Base-by-base conservation (phyloP, 2,888 invertebrate genomes). In the Scaeva pyrastri region DNA sequence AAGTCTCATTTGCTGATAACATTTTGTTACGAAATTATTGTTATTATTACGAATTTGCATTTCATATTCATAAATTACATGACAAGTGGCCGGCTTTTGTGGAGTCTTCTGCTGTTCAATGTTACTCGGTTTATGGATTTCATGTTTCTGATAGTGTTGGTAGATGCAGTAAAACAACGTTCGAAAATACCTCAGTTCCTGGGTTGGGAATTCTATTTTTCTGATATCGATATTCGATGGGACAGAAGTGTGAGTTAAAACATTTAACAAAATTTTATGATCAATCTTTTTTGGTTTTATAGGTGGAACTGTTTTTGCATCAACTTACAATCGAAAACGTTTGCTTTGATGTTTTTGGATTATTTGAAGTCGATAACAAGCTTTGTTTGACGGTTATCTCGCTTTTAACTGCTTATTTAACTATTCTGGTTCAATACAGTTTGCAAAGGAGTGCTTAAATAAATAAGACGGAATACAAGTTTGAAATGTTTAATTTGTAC, bases 391-490 rank as follows among this genome's bases (percentile, higher is more conserved):
- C 26, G 2, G 5, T 45, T 3, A 1, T 64, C 45, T 64, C 64
- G 0, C 6, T n/a, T 45, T 6, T 64, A n/a, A 10, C 7, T 2
- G 45, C 26, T 0, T 64, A 64, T 26, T 45, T 64, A 16, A 64
- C 45, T 26, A 64, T 64, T 45, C 45, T 64, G n/a, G 26, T 64
- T 2, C 64, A 64, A 45, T 64, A 23, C 2, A 64, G 45, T 0
- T 10, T 62, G 21, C 62, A 52, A 23, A 7, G 2, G 23, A 19
- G 6, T 23, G 0, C 21, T 52, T 52, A 12, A 23, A 7, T 10
- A 2, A 23, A 23, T 19, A n/a, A n/a, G n/a, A n/a, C n/a, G n/a
- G n/a, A n/a, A n/a, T n/a, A n/a, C n/a, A n/a, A n/a, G n/a, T n/a
- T n/a, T n/a, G n/a, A n/a, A n/a, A n/a, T n/a, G n/a, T n/a, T n/a